These are phyloP conservation scores for Gobionotothen gibberifrons DNA, from an alignment of 2,797 vertebrate genomes.

Conservation along the genomic window DNA sequence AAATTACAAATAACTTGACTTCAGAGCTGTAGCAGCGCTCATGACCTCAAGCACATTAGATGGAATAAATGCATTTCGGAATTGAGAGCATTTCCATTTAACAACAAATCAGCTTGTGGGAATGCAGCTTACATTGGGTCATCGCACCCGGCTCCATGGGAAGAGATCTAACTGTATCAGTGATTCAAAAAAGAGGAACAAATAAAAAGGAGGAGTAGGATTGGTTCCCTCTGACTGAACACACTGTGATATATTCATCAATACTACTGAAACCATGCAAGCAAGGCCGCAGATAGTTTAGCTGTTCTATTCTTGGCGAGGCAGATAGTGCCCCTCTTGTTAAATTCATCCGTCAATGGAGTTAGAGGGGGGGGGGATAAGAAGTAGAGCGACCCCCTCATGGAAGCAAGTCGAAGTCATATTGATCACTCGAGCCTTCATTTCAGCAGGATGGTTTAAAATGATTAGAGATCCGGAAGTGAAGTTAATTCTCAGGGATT, in stretches of 20 bases:
- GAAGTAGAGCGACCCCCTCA: conserved; percentile 53
- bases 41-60: conserved; percentile 34
- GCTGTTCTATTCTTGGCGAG: conserved; percentile 54
- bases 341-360: conserved; percentile 73
- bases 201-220: conserved; percentile 30
- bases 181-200: conserved; percentile 26
- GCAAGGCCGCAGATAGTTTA: conserved; percentile 55
- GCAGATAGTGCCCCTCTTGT: conserved; percentile 65
- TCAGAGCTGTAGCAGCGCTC: conserved; percentile 11
- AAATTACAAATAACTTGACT: conserved; percentile 19
- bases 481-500: conserved; percentile 75
- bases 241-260: conserved; percentile 70
- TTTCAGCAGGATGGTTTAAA: conserved; percentile 71
- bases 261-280: conserved; percentile 67
- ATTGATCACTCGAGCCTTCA: conserved; percentile 73
- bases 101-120: conserved; percentile 25
- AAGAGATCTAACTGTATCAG: conserved; percentile 34
- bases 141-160: conserved; percentile 19
- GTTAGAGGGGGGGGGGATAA: conserved; percentile 67
- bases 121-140: conserved; percentile 37
- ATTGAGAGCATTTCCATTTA: conserved; percentile 40
- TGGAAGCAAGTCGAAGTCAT: conserved; percentile 60
- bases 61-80: conserved; percentile 29
- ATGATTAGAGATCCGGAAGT: conserved; percentile 75
- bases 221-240: conserved; percentile 64